Evolutionary conservation across 2,888 invertebrate genomes (phyloP), one percentile per base, ranked within the genome.

Genomic region (Netelia inedita): DNA sequence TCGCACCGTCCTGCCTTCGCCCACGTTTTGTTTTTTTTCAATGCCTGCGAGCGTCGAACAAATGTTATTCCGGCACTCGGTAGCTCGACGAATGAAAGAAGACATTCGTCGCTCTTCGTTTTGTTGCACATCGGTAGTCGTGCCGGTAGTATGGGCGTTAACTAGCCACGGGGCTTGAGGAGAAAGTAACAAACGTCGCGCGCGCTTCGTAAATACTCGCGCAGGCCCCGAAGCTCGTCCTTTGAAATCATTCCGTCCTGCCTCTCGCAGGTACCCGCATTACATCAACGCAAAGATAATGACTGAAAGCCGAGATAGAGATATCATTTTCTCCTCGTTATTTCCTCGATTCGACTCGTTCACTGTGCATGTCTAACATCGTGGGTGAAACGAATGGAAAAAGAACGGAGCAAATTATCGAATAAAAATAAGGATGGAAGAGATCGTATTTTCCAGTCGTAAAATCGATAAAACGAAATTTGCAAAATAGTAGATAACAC

Each of bases 61-160:
- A 72, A 66, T 59, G 55, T 74, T 79, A 72, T 72, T 75, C 53
- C 71, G 59, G 53, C 63, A 63, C 71, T 76, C 59, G 23, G 5
- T 10, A 14, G 59, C 41, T 71, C 65, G 57, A 75, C 76, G 75
- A 83, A 80, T 72, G 16, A 76, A 83, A 28, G 28, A 28, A 66
- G 73, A 63, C 71, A 41, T 11, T 74, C 74, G 55, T 50, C 59
- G 55, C 72, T 43, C 66, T 79, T 59, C 41, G 41, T 79, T 53
- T 35, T n/a, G 69, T 23, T 21, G 57, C 74, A 55, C 8, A 8
- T 16, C 11, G 16, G 46, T 19, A 50, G 23, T 55, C 35, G 14
- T 57, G 50, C 19, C 43, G 23, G 21, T 41, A 35, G 14, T 11
- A 14, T 46, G 11, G 53, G 57, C 65, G 41, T n/a, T 55, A 76